Evolutionary conservation across 2,113 vertebrate genomes (phyloP).

Genomic region (Cervus canadensis): DNA sequence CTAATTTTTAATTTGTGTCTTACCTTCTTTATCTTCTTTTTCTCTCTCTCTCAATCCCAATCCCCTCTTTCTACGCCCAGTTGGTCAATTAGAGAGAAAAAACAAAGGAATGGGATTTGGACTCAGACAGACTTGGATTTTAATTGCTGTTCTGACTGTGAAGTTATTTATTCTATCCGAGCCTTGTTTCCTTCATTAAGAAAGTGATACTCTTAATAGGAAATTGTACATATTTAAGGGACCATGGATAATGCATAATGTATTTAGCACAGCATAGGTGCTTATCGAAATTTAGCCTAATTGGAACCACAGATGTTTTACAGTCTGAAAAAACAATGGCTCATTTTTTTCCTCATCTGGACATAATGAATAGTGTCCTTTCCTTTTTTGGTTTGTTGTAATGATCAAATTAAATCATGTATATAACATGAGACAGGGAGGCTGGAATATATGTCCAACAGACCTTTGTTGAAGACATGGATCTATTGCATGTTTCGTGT

Average conservation of each 20-base stretch:
- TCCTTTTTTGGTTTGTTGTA: neutral
- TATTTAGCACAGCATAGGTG: neutral
- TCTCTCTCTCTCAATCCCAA: neutral
- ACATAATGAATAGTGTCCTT: neutral
- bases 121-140: neutral
- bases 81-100: neutral
- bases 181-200: conserved; percentile 5
- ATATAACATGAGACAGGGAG: neutral
- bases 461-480: neutral
- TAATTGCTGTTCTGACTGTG: neutral
- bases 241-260: neutral
- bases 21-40: neutral
- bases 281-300: neutral
- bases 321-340: neutral
- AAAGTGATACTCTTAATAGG: neutral
- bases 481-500: neutral
- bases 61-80: neutral
- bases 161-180: neutral
- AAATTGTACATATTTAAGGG: neutral
- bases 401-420: neutral
- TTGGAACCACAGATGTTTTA: neutral
- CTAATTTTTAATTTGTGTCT: neutral
- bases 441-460: neutral
- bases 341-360: neutral
- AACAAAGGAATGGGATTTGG: fast-evolving